Base-by-base conservation (phyloP, 2,888 invertebrate genomes). In the Busseola fusca region DNA sequence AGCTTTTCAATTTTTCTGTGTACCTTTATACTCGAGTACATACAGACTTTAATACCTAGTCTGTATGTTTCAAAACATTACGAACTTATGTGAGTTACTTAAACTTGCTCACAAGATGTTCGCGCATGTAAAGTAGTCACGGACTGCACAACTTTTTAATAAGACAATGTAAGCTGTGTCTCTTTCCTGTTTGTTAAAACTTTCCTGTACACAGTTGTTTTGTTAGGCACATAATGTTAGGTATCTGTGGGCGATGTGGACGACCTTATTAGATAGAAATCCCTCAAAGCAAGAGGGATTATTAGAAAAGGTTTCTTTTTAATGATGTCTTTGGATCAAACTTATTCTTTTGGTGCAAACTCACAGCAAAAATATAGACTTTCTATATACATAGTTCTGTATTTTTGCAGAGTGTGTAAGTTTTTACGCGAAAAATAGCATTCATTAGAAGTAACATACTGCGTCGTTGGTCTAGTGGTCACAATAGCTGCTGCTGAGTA, bases 61-160 rank as follows among this genome's bases (percentile, higher is more conserved):
- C 7, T 25, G 7, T 30, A 30, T n/a, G 7, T 30, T 57, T 34
- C 54, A 37, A 27, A 37, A 69, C n/a, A 37, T 25, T 18, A 42
- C 18, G 42, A 62, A 42, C 34, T 14, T 3, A 52, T 45, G 42
- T 42, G 12, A 42, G 37, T 10, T 50, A 21, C 45, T 21, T 9
- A 25, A 2, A 40, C 3, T 57, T 10, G 34, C 40, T 67, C 40
- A 14, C n/a, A 42, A 76, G 34, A 45, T 45, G n/a, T 30, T 45
- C 18, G 37, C 37, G 50, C 16, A 67, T 66, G n/a, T 54, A 14
- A 66, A 58, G 30, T 52, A 45, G 34, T 58, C 37, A 18, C n/a
- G 21, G 30, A 66, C 21, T 42, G 63, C 54, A 79, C 25, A 79
- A 79, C 63, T 76, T 69, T 42, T 62, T 67, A 78, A 64, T 78